These are phyloP conservation scores for Brachirus orientalis DNA, from an alignment of 2,113 vertebrate species.

Conservation along the genomic window DNA sequence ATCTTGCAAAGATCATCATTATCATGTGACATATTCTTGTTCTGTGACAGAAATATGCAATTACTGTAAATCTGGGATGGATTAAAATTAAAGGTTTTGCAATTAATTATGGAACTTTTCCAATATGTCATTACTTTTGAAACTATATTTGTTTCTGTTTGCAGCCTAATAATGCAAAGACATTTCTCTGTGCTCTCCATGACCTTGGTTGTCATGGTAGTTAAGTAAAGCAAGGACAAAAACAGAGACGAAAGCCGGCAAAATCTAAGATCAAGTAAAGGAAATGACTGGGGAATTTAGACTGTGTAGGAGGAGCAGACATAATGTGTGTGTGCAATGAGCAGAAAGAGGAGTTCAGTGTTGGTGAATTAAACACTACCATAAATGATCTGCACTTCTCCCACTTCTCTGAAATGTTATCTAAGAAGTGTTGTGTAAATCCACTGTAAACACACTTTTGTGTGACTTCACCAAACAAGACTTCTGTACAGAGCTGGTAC, in stretches of 20 bases:
- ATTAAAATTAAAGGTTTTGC: no score
- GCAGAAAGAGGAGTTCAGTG: conserved; percentile 26
- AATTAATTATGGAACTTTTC: no score
- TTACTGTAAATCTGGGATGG: no score
- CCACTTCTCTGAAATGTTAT: conserved; percentile 14
- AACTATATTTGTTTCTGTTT: neutral
- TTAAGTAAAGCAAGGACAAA: conserved; percentile 65
- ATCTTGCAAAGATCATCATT: neutral
- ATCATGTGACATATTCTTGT: no score
- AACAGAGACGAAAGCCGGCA: conserved; percentile 40
- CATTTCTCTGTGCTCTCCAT: conserved; percentile 22
- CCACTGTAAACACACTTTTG: conserved; percentile 12
- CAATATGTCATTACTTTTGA: neutral
- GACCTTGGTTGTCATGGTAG: conserved; percentile 56
- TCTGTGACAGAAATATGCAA: no score
- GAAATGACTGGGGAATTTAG: conserved; percentile 39
- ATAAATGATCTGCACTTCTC: conserved; percentile 20
- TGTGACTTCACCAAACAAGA: conserved; percentile 10
- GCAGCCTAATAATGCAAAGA: conserved; percentile 14
- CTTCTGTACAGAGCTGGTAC: conserved; percentile 15
- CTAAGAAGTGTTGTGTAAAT: conserved; percentile 5
- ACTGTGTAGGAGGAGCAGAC: conserved; percentile 45
- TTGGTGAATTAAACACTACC: conserved; percentile 8
- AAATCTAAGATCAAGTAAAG: conserved; percentile 62
- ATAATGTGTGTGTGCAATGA: conserved; percentile 28